A percentile compares a stretch with the other conserved stretches of the same genome.
Conservation (phyloP, 2,113 vertebrate species). For the Rattus norvegicus region GRCr8 NC_086026.1:53099001-53099500, state of each 20-base stretch:
- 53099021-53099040: not conserved
- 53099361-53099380: not conserved
- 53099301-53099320: not conserved
- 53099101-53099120: not conserved
- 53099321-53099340: not conserved
- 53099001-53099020: not conserved
- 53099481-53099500: rapidly evolving
- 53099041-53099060: not conserved
- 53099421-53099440: not conserved
- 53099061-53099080: not conserved
- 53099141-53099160: constrained; percentile 32
- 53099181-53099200: constrained; percentile 21
- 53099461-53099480: not conserved
- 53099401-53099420: not conserved
- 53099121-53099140: not conserved
- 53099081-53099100: not conserved
- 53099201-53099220: constrained; percentile 30
- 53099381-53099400: not conserved
- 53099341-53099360: not conserved
- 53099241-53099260: constrained; percentile 64
- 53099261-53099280: constrained; percentile 44
- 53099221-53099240: constrained; percentile 67
- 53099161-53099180: not conserved
- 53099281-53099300: constrained; percentile 58
- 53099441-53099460: too few species aligned